Conservation (phyloP, 2,113 vertebrate genomes). For the Penelope pileata region DNA sequence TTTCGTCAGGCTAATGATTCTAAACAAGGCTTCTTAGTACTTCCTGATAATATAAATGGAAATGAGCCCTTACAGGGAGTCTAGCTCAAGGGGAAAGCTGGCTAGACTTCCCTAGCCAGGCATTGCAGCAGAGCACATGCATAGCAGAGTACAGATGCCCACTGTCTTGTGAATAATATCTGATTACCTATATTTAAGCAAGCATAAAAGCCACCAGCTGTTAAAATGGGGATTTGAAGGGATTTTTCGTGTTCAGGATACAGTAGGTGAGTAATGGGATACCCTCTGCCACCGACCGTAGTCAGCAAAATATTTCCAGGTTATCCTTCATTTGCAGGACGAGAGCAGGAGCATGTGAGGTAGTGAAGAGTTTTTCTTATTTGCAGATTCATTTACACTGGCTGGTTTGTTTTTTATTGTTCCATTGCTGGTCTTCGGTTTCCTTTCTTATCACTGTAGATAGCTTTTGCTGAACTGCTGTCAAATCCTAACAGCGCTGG, state of each 20-base stretch:
- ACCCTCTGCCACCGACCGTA: background rate
- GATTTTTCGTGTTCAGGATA: background rate
- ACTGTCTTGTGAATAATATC: background rate
- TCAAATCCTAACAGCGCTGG: background rate
- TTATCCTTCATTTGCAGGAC: background rate
- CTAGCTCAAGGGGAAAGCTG: background rate
- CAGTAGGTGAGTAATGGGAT: background rate
- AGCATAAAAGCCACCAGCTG: background rate
- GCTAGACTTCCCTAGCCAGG: background rate
- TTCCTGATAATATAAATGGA: constrained; percentile 28
- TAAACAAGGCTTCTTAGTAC: constrained; percentile 44
- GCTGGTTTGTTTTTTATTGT: background rate
- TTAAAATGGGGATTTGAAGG: background rate
- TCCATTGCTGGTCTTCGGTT: background rate
- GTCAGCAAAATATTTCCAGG: background rate
- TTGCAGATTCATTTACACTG: background rate
- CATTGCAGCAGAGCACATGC: background rate
- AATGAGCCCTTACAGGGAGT: constrained; percentile 38
- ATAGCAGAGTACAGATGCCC: background rate
- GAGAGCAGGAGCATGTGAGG: background rate
- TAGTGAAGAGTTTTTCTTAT: background rate
- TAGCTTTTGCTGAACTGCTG: background rate
- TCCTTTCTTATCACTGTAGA: background rate
- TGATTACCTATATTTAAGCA: background rate
- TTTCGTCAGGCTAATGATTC: background rate